Evolutionary conservation across 1,140 invertebrate species (phyloP), one percentile per base, ranked within the genome.

Genomic region (Trachelipus rathkii): DNA sequence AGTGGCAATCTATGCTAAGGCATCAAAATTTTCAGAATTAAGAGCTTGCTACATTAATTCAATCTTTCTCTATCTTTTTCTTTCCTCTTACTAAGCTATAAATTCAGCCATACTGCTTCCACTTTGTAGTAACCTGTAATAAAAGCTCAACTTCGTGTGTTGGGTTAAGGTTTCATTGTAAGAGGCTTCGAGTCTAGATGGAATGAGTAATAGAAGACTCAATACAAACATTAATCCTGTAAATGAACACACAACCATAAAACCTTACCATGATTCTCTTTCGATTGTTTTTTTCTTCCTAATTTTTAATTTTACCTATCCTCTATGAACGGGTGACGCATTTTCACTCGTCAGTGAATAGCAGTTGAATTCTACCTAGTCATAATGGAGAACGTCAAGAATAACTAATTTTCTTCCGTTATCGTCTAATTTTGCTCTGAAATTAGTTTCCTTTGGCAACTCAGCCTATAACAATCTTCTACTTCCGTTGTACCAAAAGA

Each of bases 401-500:
- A 60, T 60, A 13, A 15, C 50, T 60, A 60, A 60, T 60, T 60
- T 19, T 60, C 19, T 60, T 3, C 33, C 33, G 8, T 60, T 60
- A 60, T 60, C 50, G 19, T 60, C 50, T 19, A 60, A 60, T 60
- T 60, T 60, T 1, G 50, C 1, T 8, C 50, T 60, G 8, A 13
- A 13, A 19, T 60, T 60, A 2, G 50, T 60, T 60, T 60, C 50
- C 19, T 19, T 60, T 19, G 50, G 50, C 50, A 60, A 60, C 11
- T 60, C 1, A 15, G 1, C 11, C 19, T 19, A 13, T 4, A 60
- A 4, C 8, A 60, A 19, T 60, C 50, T 60, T 8, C 50, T 60
- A 60, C 50, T 60, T 60, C 50, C 50, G 50, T 60, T 60, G 19
- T 60, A 60, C 50, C 50, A 60, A 60, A 60, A 60, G 2, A 60